A percentile compares a stretch with the other conserved stretches of the same genome.
Evolutionary conservation across 2,888 invertebrate species (phyloP).

Genomic region (Ichneumoninae sp.): DNA sequence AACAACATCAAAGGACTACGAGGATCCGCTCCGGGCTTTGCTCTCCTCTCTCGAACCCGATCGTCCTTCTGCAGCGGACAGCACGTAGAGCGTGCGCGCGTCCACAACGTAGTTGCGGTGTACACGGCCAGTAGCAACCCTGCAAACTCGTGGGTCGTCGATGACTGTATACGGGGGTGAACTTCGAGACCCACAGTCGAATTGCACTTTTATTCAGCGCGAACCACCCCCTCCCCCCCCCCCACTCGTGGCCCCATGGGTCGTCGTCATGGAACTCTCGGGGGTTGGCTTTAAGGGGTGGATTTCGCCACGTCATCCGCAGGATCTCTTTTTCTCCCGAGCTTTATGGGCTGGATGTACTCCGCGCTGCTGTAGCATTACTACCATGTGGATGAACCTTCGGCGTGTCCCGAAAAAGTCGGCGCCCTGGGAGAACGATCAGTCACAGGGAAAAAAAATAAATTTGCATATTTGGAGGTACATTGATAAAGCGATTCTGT

Average conservation of each 20-base stretch:
- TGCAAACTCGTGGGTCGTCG: conserved; percentile 21
- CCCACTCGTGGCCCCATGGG: conserved; percentile 14
- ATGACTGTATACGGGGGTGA: conserved; percentile 24
- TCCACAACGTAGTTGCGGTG: conserved; percentile 17
- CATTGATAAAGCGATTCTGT: not conserved
- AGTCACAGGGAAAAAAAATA: conserved; percentile 2
- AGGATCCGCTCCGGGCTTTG: not conserved
- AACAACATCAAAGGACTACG: conserved; percentile 44
- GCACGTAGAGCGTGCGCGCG: conserved; percentile 7
- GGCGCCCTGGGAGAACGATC: not conserved
- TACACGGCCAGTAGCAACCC: conserved; percentile 7
- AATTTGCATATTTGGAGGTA: not conserved
- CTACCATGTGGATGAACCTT: conserved; percentile 16
- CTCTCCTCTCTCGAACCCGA: not conserved
- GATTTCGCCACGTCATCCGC: conserved; percentile 74
- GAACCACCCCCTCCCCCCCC: not conserved
- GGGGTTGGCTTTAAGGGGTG: conserved; percentile 72
- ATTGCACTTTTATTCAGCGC: conserved; percentile 46
- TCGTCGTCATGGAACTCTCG: conserved; percentile 62
- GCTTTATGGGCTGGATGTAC: conserved; percentile 36
- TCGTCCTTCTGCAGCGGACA: conserved; percentile 27
- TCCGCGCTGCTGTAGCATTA: not conserved
- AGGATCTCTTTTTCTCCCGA: conserved; percentile 52
- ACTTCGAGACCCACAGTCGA: conserved; percentile 29
- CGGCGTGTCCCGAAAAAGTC: not conserved